Base-by-base conservation (phyloP, 2,797 vertebrate species). In the Danio aesculapii region DNA sequence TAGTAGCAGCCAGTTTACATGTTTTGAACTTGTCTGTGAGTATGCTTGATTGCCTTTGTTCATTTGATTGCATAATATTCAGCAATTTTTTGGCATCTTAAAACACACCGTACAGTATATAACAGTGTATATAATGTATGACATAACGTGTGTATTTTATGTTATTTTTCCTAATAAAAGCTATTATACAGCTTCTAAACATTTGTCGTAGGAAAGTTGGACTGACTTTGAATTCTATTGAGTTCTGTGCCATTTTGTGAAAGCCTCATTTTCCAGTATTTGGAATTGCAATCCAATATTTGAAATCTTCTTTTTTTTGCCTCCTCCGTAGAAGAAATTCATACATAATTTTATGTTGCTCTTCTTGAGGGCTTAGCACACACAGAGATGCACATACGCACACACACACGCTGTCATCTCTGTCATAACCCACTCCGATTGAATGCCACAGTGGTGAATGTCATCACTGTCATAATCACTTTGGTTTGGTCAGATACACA, bases 401-500 rank as follows among this genome's bases (percentile, higher is more conserved):
- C n/a, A 0, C 1, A 5, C 50, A 53, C 12, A 46, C 5, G 21
- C 59, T 74, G 13, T 17, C 13, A 47, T 49, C 19, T 12, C 46
- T 7, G 8, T 49, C 57, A 74, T 49, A 74, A 16, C 30, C 58
- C 19, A 2, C 57, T 49, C 43, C 39, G 43, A 49, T 8, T n/a
- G 13, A 74, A 74, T 61, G 44, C 19, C 57, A 74, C 43, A 55
- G 55, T 71, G 44, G 44, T 61, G 9, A 74, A 74, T 59, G 57
- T 8, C 57, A 74, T 74, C 57, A 47, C 55, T 61, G 71, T 61
- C 55, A 59, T 61, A 11, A 61, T 49, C 57, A 47, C 43, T 61
- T 47, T 61, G 6, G 9, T 30, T 61, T 59, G 55, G 57, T 74
- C 72, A 74, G 72, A 21, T 39, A 6, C 55, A 43, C 50, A 16